Evolutionary conservation across 2,888 invertebrate genomes (phyloP), one percentile per base, ranked within the genome.

Genomic region (Drosophila rubida): DNA sequence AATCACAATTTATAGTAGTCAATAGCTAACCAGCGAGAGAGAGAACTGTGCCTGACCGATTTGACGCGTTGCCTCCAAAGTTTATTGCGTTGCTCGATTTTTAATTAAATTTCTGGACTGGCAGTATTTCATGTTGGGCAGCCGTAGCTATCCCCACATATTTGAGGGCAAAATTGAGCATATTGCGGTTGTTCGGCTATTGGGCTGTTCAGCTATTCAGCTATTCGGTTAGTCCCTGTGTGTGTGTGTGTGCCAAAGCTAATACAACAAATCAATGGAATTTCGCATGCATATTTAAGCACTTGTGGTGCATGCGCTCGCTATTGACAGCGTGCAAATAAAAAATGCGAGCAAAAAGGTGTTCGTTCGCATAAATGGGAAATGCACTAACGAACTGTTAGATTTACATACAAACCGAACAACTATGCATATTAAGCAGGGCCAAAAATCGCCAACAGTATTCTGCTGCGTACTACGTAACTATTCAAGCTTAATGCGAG

Each of bases 221-320:
- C 14, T 44, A 13, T 32, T n/a, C 13, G n/a, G 8, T 19, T 1
- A 30, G 11, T 32, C 25, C 14, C 14, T 39, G n/a, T n/a, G n/a
- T n/a, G n/a, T n/a, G n/a, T n/a, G n/a, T 55, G 37, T 39, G 45
- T 54, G 61, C 67, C 13, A 58, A 22, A 55, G 71, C 54, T 59
- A 64, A 60, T 60, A 49, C 55, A 66, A 59, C 60, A 68, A 76
- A 75, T 72, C 75, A 63, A 66, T 69, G 53, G 62, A 65, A 72
- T 66, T 69, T 57, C 30, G 32, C 41, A 65, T 68, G 71, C 71
- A 71, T 75, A 75, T 75, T 67, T 64, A 57, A 59, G 54, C 67
- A 63, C 25, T 53, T 46, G 45, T 44, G 37, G 45, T 45, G 48
- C 53, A 68, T 44, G 37, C 49, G 23, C 32, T 32, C 19, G n/a